Percentiles rank a stretch among this genome's conserved stretches.
Conservation (phyloP, 1,140 invertebrate genomes). For the Tetranychus cinnabarinus region DNA sequence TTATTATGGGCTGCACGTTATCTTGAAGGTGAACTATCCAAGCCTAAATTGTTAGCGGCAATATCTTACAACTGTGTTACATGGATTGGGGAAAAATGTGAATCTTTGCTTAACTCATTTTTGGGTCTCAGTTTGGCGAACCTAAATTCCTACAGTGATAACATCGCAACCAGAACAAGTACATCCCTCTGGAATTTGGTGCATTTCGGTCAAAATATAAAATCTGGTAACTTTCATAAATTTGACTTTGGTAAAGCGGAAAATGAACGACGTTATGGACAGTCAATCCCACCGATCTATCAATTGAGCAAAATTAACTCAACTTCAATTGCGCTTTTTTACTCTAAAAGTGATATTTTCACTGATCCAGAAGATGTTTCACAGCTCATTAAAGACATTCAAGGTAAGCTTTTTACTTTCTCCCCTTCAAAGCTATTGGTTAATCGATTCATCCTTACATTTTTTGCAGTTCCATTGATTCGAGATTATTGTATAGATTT, state of each 20-base stretch:
- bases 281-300: not conserved
- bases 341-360: constrained; percentile 1
- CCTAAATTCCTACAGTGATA: constrained; percentile 33
- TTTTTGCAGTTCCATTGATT: not conserved
- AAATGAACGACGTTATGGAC: not conserved
- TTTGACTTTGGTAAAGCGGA: not conserved
- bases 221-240: not conserved
- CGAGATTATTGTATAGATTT: not conserved
- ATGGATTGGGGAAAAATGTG: too few relatives aligned
- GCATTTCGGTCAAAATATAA: constrained; percentile 25
- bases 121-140: not conserved
- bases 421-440: not conserved
- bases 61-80: too few relatives aligned
- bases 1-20: too few relatives aligned
- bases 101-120: constrained; percentile 18
- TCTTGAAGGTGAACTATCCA: too few relatives aligned
- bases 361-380: not conserved
- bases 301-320: not conserved
- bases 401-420: not conserved
- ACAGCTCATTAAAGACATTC: not conserved
- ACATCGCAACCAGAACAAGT: constrained; percentile 58
- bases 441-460: not conserved
- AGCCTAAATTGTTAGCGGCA: too few relatives aligned
- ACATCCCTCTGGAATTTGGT: constrained; percentile 48
- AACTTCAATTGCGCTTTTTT: not conserved